Base-by-base conservation (phyloP, 2,113 vertebrate species). In the Alaudala cheleensis region DNA sequence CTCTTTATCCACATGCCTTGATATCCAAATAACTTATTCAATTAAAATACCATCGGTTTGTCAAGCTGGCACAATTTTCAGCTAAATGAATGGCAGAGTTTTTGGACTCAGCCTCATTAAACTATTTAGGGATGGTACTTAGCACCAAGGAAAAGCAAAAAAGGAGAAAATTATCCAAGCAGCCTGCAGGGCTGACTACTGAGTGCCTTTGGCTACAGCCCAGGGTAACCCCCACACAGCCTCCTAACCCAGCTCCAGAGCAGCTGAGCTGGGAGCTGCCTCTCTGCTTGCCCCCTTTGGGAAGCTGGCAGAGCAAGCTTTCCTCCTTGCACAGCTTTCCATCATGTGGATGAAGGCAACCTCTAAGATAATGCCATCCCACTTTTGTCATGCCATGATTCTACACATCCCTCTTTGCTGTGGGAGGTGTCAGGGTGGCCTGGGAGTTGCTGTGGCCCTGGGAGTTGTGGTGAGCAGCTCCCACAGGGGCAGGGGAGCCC, bases 31-130 rank as follows among this genome's bases (percentile, higher is more conserved):
- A 56, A n/a, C 26, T 84, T 90, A 53, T 57, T 87, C 67, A 74
- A 81, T 88, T 91, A 83, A 49, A 74, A 70, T 21, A 51, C 31
- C 39, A 40, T 25, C 67, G 28, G 8, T 45, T 74, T 93, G 47
- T 50, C 50, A 71, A 88, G 49, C 31, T 84, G 72, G 31, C 77
- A 62, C 5, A 3, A 67, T 80, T 81, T 86, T 50, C 54, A 79
- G 1, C 70, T 85, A 42, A 88, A 58, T 73, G 81, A 88, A 62
- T 23, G 66, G 79, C 25, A 76, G 37, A 51, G 22, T 33, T 74
- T 88, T 67, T 49, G 23, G 73, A 21, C 20, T 84, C 22, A 71
- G n/a, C 29, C 72, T 92, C 72, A 81, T 86, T 86, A 81, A 91
- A 56, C 65, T 79, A 6, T 88, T 93, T 71, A 91, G 82, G 42